A percentile compares a stretch with the other conserved stretches of the same genome.
phyloP scores from a whole-genome alignment of 2,113 vertebrate species.

The Aramus guarauna region DNA sequence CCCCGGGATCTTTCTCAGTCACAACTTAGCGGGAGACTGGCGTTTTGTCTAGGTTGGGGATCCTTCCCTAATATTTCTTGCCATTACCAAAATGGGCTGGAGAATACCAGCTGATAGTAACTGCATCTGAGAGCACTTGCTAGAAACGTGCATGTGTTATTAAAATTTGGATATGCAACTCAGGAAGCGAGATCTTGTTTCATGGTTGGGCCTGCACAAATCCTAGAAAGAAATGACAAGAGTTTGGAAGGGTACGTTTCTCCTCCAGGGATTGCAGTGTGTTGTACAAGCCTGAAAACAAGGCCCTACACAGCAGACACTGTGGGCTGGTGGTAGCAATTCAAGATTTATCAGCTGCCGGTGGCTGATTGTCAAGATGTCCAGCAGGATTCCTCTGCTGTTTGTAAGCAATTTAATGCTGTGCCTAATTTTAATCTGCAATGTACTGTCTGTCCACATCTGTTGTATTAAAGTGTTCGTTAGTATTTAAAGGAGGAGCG shows the following conservation, averaged over 20 bases:
- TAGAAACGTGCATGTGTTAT: neutral
- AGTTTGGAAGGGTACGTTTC: neutral
- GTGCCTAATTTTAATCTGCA: slow-evolving; percentile 73
- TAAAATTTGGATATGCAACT: neutral
- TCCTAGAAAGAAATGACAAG: neutral
- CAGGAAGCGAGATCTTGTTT: neutral
- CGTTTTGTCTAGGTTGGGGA: neutral
- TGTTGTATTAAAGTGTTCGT: slow-evolving; percentile 72
- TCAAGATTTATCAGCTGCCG: slow-evolving; percentile 68
- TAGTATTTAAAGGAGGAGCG: slow-evolving; percentile 74
- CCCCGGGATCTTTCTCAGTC: neutral
- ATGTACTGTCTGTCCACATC: slow-evolving; percentile 72
- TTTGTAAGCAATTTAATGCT: slow-evolving; percentile 70
- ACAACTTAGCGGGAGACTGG: neutral
- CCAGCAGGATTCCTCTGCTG: slow-evolving; percentile 69
- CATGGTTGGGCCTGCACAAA: neutral
- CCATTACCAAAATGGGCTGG: neutral
- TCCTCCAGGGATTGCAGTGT: neutral
- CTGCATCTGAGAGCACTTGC: neutral
- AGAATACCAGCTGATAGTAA: neutral
- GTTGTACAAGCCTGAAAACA: neutral
- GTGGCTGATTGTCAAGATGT: slow-evolving; percentile 66
- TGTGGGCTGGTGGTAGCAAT: slow-evolving; percentile 4
- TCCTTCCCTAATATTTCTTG: neutral
- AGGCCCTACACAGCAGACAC: neutral